Evolutionary conservation across 2,113 vertebrate species (phyloP).

Genomic region (Theristicus caerulescens): DNA sequence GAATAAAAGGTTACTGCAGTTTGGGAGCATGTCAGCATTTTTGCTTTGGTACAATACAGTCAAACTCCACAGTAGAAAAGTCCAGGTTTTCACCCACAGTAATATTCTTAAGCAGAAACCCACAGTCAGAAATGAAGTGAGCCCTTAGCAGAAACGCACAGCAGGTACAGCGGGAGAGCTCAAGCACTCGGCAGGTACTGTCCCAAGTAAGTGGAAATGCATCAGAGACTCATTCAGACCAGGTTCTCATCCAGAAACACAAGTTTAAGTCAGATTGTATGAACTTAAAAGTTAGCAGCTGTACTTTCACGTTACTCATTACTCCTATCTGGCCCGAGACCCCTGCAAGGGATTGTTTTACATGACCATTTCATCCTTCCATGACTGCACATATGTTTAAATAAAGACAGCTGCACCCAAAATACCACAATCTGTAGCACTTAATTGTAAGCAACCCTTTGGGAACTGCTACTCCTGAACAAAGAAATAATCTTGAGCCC

Average conservation of each 20-base stretch:
- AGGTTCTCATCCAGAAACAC: constrained; percentile 44
- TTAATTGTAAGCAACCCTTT: not conserved
- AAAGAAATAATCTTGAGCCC: not conserved
- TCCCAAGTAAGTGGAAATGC: constrained; percentile 56
- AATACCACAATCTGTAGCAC: not conserved
- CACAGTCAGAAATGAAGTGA: not conserved
- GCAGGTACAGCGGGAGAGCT: constrained; percentile 39
- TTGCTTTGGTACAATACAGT: not conserved
- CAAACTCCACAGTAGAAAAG: not conserved
- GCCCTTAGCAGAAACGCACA: constrained; percentile 37
- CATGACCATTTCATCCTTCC: not conserved
- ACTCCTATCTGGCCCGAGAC: not conserved
- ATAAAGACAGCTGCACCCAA: not conserved
- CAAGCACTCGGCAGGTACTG: constrained; percentile 14
- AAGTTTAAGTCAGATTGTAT: constrained; percentile 53
- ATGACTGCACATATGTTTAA: not conserved
- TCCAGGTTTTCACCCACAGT: not conserved
- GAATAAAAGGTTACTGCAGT: not conserved
- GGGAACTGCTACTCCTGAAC: not conserved
- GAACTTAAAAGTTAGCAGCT: constrained; percentile 22
- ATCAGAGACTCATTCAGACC: constrained; percentile 33
- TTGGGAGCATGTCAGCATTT: not conserved
- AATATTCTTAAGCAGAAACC: not conserved
- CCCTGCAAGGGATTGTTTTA: not conserved
- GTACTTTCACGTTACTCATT: constrained; percentile 21